These are phyloP conservation scores for Xenopus borealis DNA, from an alignment of 2,113 vertebrate genomes.

Conservation along the genomic window DNA sequence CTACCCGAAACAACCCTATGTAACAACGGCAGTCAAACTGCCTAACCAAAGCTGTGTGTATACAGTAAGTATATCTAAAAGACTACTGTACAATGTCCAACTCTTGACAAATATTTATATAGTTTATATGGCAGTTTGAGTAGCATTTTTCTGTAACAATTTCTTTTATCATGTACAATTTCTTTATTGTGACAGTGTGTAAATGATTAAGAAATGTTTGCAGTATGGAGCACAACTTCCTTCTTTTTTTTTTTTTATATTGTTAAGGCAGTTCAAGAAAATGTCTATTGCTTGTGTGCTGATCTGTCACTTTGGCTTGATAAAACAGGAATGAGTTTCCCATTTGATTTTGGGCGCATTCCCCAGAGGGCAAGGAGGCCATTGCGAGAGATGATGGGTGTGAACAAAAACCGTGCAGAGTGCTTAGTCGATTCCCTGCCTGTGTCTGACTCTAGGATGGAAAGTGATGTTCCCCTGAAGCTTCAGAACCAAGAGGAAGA, in stretches of 20 bases:
- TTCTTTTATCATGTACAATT: background rate
- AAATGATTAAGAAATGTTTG: slow-evolving; percentile 36
- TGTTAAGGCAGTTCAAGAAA: too few relatives aligned
- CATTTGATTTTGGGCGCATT: slow-evolving; percentile 81
- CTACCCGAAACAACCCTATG: too few relatives aligned
- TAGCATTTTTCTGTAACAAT: too few relatives aligned
- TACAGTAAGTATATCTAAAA: too few relatives aligned
- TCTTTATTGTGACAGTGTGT: slow-evolving; percentile 39
- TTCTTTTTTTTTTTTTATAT: too few relatives aligned
- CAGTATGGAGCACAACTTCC: slow-evolving; percentile 28
- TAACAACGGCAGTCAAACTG: too few relatives aligned
- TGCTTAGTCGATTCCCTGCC: slow-evolving; percentile 61
- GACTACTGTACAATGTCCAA: too few relatives aligned
- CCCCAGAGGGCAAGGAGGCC: slow-evolving; percentile 72
- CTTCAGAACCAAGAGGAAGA: slow-evolving; percentile 86
- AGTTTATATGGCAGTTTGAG: too few relatives aligned
- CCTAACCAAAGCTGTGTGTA: too few relatives aligned
- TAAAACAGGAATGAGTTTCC: slow-evolving; percentile 70
- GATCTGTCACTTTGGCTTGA: too few relatives aligned
- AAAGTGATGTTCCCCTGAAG: slow-evolving; percentile 69
- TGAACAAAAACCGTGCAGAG: slow-evolving; percentile 61
- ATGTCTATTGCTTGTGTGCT: too few relatives aligned
- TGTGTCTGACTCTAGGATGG: slow-evolving; percentile 57
- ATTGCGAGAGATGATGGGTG: slow-evolving; percentile 70
- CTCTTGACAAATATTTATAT: too few relatives aligned